Percentiles rank a stretch among this genome's conserved stretches.
Conservation (phyloP, 1,140 invertebrate genomes). For the Pollicipes pollicipes region DNA sequence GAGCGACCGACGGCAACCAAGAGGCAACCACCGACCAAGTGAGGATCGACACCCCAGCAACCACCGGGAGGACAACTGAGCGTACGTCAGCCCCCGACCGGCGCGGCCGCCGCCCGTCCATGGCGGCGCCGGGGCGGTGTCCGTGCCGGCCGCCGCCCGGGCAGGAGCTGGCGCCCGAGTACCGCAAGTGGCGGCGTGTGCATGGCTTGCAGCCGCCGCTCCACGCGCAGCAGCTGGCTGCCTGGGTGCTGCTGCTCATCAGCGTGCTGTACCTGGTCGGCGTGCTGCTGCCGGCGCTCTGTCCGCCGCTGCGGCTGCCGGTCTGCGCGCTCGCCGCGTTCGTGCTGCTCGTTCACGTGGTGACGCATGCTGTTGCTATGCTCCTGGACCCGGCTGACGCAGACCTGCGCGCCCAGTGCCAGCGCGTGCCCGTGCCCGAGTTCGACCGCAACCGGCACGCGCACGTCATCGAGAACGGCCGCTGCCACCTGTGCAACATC, state of each 20-base stretch:
- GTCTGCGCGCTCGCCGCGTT: conserved; percentile 35
- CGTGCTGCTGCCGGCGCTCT: conserved; percentile 50
- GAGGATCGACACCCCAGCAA: too few species aligned
- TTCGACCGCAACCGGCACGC: conserved; percentile 70
- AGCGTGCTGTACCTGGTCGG: conserved; percentile 52
- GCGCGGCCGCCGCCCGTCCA: too few species aligned
- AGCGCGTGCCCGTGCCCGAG: conserved; percentile 36
- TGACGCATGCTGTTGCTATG: conserved; percentile 54
- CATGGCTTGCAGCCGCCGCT: conserved; percentile 58
- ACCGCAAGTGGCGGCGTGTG: conserved; percentile 21
- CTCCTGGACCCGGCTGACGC: conserved; percentile 69
- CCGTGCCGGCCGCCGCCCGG: not conserved
- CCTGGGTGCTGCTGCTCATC: conserved; percentile 56
- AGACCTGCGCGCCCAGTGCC: conserved; percentile 33
- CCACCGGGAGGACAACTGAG: too few species aligned
- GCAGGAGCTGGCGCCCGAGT: not conserved
- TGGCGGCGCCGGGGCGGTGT: too few species aligned
- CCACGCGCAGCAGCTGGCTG: conserved; percentile 68
- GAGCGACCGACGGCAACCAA: too few species aligned
- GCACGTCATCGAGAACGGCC: conserved; percentile 86
- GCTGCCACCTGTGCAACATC: conserved; percentile 84
- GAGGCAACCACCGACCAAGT: too few species aligned
- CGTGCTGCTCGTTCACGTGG: conserved; percentile 33
- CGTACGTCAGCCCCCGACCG: too few species aligned
- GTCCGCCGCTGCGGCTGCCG: conserved; percentile 35